Evolutionary conservation across 2,113 vertebrate species (phyloP).

Genomic region (Panthera leo): DNA sequence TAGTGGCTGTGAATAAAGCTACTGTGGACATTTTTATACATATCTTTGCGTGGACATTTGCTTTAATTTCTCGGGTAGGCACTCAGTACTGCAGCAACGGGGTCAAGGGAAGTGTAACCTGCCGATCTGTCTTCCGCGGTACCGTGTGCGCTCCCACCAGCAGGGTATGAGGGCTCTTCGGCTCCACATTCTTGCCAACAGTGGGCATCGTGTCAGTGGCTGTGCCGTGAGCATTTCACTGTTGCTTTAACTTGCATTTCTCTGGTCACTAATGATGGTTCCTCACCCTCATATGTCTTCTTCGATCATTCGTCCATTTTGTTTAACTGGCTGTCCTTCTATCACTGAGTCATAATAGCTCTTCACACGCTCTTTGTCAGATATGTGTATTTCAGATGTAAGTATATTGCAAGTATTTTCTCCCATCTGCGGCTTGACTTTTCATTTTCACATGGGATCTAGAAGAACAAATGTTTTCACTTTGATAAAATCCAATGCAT

Average conservation of each 20-base stretch:
- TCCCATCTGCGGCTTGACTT: neutral
- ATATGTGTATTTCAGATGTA: neutral
- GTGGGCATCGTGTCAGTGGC: neutral
- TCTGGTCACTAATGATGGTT: neutral
- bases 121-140: no score
- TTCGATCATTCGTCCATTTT: neutral
- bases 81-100: no score
- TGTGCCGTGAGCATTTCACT: neutral
- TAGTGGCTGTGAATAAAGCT: neutral
- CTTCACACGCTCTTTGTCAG: neutral
- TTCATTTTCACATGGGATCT: neutral
- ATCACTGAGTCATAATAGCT: no score
- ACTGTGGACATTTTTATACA: neutral
- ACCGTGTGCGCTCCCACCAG: neutral
- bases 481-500: neutral
- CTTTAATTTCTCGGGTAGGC: neutral
- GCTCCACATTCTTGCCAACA: neutral
- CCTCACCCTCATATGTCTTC: neutral
- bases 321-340: neutral
- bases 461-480: neutral
- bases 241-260: neutral
- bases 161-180: neutral
- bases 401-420: neutral
- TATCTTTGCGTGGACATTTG: neutral
- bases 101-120: neutral